Evolutionary conservation across 1,140 invertebrate genomes (phyloP).

Genomic region (Bemisia tabaci): DNA sequence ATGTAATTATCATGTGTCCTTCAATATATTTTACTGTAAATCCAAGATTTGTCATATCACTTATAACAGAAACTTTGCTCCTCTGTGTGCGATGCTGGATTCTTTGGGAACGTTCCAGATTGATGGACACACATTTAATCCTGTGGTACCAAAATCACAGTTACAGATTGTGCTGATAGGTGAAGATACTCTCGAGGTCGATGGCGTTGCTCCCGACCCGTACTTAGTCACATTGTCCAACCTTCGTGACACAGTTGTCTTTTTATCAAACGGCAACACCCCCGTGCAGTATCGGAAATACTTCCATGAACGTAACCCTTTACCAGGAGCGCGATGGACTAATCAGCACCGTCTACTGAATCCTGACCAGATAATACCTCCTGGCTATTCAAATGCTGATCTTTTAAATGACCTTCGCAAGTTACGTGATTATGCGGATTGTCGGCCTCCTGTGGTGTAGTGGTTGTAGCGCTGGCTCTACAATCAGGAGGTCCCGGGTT

Average conservation of each 20-base stretch:
- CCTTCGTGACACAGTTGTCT: not conserved
- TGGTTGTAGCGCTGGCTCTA: too few relatives aligned
- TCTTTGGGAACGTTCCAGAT: not conserved
- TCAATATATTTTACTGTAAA: too few relatives aligned
- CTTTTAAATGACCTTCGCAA: not conserved
- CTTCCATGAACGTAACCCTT: not conserved
- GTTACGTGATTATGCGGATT: not conserved
- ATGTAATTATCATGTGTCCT: too few relatives aligned
- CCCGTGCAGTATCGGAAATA: not conserved
- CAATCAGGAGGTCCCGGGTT: too few relatives aligned
- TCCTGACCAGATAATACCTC: not conserved
- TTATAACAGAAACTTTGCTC: not conserved
- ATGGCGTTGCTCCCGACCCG: not conserved
- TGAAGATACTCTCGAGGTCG: not conserved
- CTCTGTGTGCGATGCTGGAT: not conserved
- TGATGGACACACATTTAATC: not conserved
- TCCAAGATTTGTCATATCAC: too few relatives aligned
- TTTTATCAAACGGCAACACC: not conserved
- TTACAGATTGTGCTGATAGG: not conserved
- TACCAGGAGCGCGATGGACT: not conserved
- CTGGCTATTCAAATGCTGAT: not conserved
- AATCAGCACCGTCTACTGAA: not conserved
- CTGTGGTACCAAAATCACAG: not conserved
- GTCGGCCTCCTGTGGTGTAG: too few relatives aligned
- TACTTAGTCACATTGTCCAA: not conserved